phyloP scores from a whole-genome alignment of 1,140 invertebrate species.

The Frieseomelitta varia region DNA sequence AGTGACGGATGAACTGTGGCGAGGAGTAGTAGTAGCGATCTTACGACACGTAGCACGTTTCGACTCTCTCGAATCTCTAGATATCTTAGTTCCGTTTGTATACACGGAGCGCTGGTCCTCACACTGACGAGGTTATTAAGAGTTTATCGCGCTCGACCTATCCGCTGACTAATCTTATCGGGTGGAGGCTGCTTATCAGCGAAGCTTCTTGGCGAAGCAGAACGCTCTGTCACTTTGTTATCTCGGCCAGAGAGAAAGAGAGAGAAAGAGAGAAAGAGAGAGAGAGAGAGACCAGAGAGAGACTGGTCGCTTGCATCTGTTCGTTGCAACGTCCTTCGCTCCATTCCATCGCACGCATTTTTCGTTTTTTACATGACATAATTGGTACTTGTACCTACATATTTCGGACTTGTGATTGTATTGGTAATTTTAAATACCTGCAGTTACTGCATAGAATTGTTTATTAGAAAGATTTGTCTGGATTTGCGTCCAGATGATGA shows the following conservation, averaged over 20 bases:
- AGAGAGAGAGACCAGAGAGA: no score
- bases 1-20: constrained; percentile 9
- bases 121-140: constrained; percentile 17
- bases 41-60: neutral
- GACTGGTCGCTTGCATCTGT: constrained; percentile 43
- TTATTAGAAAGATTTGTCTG: neutral
- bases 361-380: neutral
- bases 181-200: constrained; percentile 44
- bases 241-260: neutral
- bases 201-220: constrained; percentile 36
- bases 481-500: constrained; percentile 36
- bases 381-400: neutral
- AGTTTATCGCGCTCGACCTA: neutral
- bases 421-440: constrained; percentile 28
- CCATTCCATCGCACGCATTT: neutral
- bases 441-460: constrained; percentile 1
- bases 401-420: no score
- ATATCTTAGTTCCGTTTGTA: constrained; percentile 31
- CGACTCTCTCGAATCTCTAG: neutral
- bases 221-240: constrained; percentile 34
- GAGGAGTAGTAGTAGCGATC: neutral
- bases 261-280: no score
- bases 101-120: neutral
- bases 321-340: neutral
- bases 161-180: constrained; percentile 49